Conservation (phyloP, 2,797 vertebrate species). For the Scolopax rusticola region DNA sequence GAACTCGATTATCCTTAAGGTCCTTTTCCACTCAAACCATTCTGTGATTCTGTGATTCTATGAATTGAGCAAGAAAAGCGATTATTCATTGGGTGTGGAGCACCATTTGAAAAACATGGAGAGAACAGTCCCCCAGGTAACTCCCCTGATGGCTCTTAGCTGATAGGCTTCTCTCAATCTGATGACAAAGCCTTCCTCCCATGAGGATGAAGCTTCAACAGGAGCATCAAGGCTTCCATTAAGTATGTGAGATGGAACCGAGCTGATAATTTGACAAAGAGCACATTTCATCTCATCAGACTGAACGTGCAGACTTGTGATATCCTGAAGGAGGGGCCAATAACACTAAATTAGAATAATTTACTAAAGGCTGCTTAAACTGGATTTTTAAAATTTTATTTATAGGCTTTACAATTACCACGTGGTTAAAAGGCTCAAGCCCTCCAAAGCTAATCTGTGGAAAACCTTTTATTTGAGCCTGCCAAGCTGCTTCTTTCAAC, state of each 20-base stretch:
- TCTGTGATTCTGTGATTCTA: no score
- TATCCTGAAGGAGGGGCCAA: conserved; percentile 39
- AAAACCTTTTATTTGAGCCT: background rate
- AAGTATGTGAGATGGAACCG: background rate
- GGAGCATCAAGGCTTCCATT: background rate
- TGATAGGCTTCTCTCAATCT: background rate
- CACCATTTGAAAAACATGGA: background rate
- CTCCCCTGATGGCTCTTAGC: background rate
- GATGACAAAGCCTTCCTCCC: background rate
- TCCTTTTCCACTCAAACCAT: no score
- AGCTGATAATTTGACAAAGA: conserved; percentile 21
- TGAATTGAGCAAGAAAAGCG: background rate
- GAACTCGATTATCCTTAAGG: no score
- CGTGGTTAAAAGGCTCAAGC: conserved; percentile 12
- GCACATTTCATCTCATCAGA: background rate
- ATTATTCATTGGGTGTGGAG: background rate
- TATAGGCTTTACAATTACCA: conserved; percentile 1
- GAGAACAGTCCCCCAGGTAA: background rate
- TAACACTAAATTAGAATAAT: conserved; percentile 8
- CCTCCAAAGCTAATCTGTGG: conserved; percentile 8
- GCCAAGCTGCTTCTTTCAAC: conserved; percentile 23
- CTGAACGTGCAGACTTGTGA: conserved; percentile 32
- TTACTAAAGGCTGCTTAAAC: conserved; percentile 4
- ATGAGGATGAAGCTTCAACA: background rate
- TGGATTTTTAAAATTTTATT: background rate